Conservation (phyloP, 2,113 vertebrate species). For the Carollia perspicillata region DNA sequence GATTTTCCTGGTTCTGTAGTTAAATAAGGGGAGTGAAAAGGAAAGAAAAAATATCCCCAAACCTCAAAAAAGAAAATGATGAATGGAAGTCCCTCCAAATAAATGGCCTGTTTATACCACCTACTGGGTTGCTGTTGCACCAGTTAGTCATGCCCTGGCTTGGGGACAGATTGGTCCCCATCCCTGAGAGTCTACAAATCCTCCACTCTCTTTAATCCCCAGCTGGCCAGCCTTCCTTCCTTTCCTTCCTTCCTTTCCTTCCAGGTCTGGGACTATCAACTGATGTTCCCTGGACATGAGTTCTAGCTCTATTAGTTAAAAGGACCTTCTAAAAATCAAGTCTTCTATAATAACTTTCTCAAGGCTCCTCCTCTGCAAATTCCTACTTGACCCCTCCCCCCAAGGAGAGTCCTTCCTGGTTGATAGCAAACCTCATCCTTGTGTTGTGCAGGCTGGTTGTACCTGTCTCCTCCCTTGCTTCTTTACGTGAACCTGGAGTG, state of each 20-base stretch:
- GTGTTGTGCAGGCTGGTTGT: background rate
- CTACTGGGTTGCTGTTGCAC: constrained; percentile 75
- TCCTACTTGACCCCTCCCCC: background rate
- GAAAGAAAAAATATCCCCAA: background rate
- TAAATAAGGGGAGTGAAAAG: background rate
- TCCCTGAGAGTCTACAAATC: background rate
- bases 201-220: background rate
- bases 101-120: constrained; percentile 69
- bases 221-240: background rate
- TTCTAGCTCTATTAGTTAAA: background rate
- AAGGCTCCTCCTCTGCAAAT: background rate
- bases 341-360: background rate
- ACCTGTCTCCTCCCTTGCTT: background rate
- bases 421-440: background rate
- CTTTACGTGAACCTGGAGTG: background rate
- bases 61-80: background rate
- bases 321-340: background rate
- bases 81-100: background rate
- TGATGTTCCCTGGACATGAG: background rate
- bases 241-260: background rate
- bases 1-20: background rate
- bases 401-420: background rate
- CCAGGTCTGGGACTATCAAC: background rate
- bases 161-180: background rate
- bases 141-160: background rate